A percentile compares a stretch with the other conserved stretches of the same genome.
Evolutionary conservation across 2,888 invertebrate species (phyloP).

Genomic region (Adineta ricciae): DNA sequence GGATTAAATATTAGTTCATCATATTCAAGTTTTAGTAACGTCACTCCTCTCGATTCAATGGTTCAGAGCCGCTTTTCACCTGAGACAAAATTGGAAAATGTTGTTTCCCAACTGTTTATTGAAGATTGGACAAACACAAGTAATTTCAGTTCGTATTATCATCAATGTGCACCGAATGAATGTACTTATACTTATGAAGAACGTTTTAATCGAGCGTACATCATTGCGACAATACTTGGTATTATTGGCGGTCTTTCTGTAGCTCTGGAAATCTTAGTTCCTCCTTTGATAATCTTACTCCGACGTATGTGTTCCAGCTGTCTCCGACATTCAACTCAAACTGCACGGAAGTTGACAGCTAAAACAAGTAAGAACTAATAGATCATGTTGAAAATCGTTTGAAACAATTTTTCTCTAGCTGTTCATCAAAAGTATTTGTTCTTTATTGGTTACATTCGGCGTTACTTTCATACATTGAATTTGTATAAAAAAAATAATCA

Average conservation of each 20-base stretch:
- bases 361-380: too few relatives aligned
- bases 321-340: not conserved
- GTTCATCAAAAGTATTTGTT: too few relatives aligned
- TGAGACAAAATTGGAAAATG: not conserved
- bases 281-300: not conserved
- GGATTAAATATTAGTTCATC: not conserved
- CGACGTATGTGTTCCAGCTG: not conserved
- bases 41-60: not conserved
- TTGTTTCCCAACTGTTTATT: not conserved
- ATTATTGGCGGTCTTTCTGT: not conserved
- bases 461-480: too few relatives aligned
- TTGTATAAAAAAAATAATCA: too few relatives aligned
- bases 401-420: too few relatives aligned
- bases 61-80: not conserved
- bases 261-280: not conserved
- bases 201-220: not conserved
- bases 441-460: too few relatives aligned
- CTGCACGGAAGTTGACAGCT: too few relatives aligned
- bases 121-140: not conserved
- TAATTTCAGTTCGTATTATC: not conserved
- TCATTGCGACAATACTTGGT: not conserved
- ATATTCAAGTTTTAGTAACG: not conserved
- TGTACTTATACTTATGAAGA: not conserved
- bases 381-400: not conserved
- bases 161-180: not conserved